A percentile compares a stretch with the other conserved stretches of the same genome.
Evolutionary conservation across 2,888 invertebrate genomes (phyloP).

Genomic region (Drosophila formosana): DNA sequence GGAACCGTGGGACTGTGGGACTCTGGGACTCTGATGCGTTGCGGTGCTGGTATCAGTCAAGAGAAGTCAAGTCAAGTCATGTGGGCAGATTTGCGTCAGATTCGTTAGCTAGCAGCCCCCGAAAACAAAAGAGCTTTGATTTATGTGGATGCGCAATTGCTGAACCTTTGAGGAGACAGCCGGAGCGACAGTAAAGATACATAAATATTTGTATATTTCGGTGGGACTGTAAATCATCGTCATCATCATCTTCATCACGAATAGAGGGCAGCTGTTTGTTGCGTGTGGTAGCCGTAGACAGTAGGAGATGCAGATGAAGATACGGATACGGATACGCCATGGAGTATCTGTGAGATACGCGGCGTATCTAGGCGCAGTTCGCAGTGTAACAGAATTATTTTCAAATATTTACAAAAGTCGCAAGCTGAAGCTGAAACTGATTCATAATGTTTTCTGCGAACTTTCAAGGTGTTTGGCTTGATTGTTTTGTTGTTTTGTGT

Average conservation of each 20-base stretch:
- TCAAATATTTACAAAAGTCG: slow-evolving; percentile 50
- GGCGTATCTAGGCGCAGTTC: slow-evolving; percentile 18
- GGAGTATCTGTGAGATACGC: slow-evolving; percentile 40
- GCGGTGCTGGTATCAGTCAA: slow-evolving; percentile 14
- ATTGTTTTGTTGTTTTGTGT: slow-evolving; percentile 51
- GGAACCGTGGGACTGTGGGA: not conserved
- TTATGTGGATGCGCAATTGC: slow-evolving; percentile 45
- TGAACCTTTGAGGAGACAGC: slow-evolving; percentile 36
- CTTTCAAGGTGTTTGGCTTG: slow-evolving; percentile 63
- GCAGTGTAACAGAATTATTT: slow-evolving; percentile 28
- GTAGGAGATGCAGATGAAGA: slow-evolving; percentile 49
- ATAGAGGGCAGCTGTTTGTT: not conserved
- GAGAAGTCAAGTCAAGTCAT: not conserved
- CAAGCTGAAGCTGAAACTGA: slow-evolving; percentile 33
- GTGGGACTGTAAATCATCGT: slow-evolving; percentile 47
- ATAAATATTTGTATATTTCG: slow-evolving; percentile 49
- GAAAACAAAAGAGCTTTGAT: slow-evolving; percentile 36
- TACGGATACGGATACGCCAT: slow-evolving; percentile 32
- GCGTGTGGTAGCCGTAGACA: slow-evolving; percentile 7
- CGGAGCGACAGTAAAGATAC: slow-evolving; percentile 38
- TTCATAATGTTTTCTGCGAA: slow-evolving; percentile 63
- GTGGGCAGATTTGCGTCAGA: slow-evolving; percentile 39
- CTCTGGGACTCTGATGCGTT: not conserved
- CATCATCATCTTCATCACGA: not conserved
- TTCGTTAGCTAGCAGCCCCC: slow-evolving; percentile 11